phyloP scores from a whole-genome alignment of 2,797 vertebrate species.

The Galagoides demidoff region DNA sequence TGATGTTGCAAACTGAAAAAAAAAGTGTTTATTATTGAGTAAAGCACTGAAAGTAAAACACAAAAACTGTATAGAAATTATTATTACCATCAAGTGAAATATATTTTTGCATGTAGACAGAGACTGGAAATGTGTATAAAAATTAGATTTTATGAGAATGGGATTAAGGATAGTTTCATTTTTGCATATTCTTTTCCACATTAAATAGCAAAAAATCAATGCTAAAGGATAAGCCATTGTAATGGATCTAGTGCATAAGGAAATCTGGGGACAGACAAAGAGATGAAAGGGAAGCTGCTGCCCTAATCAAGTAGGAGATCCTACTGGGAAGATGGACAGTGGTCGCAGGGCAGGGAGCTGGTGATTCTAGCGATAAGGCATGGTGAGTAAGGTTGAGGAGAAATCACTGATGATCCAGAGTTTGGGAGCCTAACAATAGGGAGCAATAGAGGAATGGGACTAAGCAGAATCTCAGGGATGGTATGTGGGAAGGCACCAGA shows the following conservation, averaged over 20 bases:
- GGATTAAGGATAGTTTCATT: not conserved
- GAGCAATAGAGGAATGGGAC: not conserved
- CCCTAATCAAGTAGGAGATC: not conserved
- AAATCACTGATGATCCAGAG: not conserved
- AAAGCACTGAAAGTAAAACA: constrained; percentile 23
- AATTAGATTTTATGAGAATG: not conserved
- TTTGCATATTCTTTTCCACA: not conserved
- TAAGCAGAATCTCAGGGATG: not conserved
- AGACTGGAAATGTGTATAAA: not conserved
- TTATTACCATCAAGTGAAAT: not conserved
- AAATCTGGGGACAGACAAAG: not conserved
- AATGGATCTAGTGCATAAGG: not conserved
- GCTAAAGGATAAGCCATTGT: not conserved
- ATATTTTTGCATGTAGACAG: not conserved
- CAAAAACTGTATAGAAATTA: not conserved
- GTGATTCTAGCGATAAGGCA: not conserved
- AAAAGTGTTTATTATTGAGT: not conserved
- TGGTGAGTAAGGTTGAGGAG: not conserved
- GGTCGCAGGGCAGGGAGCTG: not conserved
- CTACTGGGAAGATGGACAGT: not conserved
- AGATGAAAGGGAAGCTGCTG: not conserved
- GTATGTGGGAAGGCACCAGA: not conserved
- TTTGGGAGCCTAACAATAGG: not conserved
- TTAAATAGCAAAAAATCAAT: not conserved
- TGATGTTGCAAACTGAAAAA: not conserved